A percentile compares a stretch with the other conserved stretches of the same genome.
phyloP scores from a whole-genome alignment of 2,888 invertebrate species.

The Pterobdella sp. region DNA sequence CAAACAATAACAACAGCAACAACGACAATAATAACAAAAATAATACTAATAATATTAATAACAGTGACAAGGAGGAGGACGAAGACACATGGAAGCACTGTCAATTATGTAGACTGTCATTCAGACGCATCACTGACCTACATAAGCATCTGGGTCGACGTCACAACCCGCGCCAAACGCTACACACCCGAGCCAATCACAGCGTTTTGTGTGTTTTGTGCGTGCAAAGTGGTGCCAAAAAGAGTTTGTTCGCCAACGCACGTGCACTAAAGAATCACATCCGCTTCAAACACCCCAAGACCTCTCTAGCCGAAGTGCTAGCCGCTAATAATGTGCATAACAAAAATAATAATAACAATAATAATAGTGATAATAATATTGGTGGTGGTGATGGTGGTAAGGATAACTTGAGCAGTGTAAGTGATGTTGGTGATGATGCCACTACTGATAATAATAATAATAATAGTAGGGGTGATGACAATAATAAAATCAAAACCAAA shows the following conservation, averaged over 20 bases:
- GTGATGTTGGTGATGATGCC: background rate
- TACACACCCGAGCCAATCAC: background rate
- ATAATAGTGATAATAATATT: background rate
- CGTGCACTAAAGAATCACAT: conserved; percentile 5
- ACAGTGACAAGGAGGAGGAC: too few relatives aligned
- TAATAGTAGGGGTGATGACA: background rate
- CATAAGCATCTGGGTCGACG: background rate
- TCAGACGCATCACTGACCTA: background rate
- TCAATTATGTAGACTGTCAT: background rate
- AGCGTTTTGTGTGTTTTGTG: background rate
- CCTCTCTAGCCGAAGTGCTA: background rate
- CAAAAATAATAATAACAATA: background rate
- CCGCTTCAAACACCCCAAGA: conserved; percentile 1
- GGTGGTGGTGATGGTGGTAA: background rate
- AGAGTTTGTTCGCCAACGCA: conserved; percentile 20
- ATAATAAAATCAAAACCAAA: background rate
- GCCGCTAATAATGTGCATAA: background rate
- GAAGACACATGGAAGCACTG: background rate
- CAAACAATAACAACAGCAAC: background rate
- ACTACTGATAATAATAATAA: background rate
- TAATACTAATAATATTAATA: background rate
- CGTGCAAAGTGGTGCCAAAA: background rate
- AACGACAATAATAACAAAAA: background rate
- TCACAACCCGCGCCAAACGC: too few relatives aligned
- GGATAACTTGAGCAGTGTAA: background rate